These are phyloP conservation scores for Melanotus villosus DNA, from an alignment of 2,888 invertebrate species.

Conservation along the genomic window DNA sequence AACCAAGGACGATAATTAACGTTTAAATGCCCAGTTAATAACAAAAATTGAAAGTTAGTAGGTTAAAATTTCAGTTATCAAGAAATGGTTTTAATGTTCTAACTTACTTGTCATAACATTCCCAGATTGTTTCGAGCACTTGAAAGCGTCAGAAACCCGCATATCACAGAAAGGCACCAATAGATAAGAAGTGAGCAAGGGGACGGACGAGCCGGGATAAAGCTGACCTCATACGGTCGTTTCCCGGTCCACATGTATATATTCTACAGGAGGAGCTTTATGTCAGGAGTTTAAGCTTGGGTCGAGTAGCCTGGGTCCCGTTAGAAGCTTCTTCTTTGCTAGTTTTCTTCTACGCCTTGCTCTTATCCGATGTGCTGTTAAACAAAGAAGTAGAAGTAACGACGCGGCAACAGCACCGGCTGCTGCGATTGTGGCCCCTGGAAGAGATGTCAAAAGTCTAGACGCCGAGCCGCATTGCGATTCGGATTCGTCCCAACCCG, in stretches of 20 bases:
- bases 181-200: conserved; percentile 67
- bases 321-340: conserved; percentile 70
- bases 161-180: conserved; percentile 66
- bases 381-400: conserved; percentile 73
- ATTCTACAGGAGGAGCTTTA: conserved; percentile 91
- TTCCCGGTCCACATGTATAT: conserved; percentile 93
- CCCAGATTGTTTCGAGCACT: conserved; percentile 41
- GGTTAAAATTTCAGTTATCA: conserved; percentile 4
- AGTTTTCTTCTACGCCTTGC: conserved; percentile 70
- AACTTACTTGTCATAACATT: conserved; percentile 41
- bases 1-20: too few species aligned
- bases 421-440: conserved; percentile 73
- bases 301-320: conserved; percentile 76
- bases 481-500: conserved; percentile 81
- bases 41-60: too few species aligned
- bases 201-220: conserved; percentile 64
- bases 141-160: conserved; percentile 49
- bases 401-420: conserved; percentile 73
- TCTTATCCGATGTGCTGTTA: conserved; percentile 73
- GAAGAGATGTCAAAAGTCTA: conserved; percentile 70
- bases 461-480: conserved; percentile 75
- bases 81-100: conserved; percentile 26
- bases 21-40: too few species aligned
- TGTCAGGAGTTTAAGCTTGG: conserved; percentile 86
- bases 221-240: conserved; percentile 84